phyloP scores from a whole-genome alignment of 2,888 invertebrate species.

The Sminthurides aquaticus region DNA sequence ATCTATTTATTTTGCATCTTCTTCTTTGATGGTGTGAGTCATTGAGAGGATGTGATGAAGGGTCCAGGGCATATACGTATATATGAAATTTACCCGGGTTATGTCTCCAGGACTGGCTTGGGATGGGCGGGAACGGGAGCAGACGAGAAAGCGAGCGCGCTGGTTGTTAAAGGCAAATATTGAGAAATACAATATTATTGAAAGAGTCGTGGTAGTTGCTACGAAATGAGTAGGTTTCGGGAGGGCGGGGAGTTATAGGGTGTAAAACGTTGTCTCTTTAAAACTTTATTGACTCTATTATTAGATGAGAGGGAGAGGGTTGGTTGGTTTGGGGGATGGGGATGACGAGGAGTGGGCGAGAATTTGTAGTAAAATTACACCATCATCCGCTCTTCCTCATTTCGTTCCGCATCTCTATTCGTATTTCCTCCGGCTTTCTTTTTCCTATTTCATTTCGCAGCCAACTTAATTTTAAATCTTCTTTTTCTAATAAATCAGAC shows the following conservation, averaged over 20 bases:
- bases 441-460: neutral
- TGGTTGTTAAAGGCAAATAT: constrained; percentile 21
- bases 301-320: neutral
- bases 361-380: neutral
- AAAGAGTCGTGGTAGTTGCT: too few species aligned
- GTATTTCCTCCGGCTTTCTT: neutral
- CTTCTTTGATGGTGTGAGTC: constrained; percentile 17
- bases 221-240: too few species aligned
- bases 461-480: neutral
- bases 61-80: too few species aligned
- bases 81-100: too few species aligned
- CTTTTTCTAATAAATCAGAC: neutral
- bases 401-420: too few species aligned
- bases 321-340: neutral
- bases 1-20: constrained; percentile 27
- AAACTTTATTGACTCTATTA: neutral
- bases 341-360: neutral
- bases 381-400: neutral
- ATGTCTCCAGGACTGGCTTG: too few species aligned
- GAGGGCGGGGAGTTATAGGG: neutral
- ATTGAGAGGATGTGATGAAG: constrained; percentile 2
- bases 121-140: too few species aligned
- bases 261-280: neutral
- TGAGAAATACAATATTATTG: constrained; percentile 23
- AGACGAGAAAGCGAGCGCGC: too few species aligned